Evolutionary conservation across 2,797 vertebrate species (phyloP).

Genomic region (Falco concolor): DNA sequence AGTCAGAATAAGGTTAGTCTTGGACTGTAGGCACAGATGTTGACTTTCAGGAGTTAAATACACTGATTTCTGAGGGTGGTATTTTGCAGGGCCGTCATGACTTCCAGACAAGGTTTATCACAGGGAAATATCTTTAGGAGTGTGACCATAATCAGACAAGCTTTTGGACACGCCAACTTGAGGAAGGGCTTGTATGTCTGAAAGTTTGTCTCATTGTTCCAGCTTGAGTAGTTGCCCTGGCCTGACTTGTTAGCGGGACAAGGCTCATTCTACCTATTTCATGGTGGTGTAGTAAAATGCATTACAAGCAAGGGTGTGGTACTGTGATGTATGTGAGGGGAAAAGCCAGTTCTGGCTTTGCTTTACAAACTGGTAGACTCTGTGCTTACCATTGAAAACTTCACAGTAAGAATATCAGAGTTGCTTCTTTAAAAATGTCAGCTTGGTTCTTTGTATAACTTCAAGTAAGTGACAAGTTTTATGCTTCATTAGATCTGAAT

Average conservation of each 20-base stretch:
- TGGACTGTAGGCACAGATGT: neutral
- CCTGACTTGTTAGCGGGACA: neutral
- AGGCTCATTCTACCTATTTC: neutral
- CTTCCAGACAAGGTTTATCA: neutral
- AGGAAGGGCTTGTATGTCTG: neutral
- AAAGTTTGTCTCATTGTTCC: neutral
- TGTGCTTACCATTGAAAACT: neutral
- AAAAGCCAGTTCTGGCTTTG: neutral
- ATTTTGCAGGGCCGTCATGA: neutral
- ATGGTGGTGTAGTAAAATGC: neutral
- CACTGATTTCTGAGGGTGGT: neutral
- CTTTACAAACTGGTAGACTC: neutral
- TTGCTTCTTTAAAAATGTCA: neutral
- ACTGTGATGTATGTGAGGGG: neutral
- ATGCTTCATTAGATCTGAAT: neutral
- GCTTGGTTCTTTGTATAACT: neutral
- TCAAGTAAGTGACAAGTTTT: neutral
- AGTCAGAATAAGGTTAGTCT: neutral
- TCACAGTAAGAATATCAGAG: neutral
- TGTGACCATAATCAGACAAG: neutral
- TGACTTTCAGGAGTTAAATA: neutral
- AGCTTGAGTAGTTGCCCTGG: neutral
- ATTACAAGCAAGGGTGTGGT: neutral
- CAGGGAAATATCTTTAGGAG: neutral
- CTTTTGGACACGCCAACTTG: neutral